Evolutionary conservation across 2,797 vertebrate genomes (phyloP).

Genomic region (Simalia tracyae): DNA sequence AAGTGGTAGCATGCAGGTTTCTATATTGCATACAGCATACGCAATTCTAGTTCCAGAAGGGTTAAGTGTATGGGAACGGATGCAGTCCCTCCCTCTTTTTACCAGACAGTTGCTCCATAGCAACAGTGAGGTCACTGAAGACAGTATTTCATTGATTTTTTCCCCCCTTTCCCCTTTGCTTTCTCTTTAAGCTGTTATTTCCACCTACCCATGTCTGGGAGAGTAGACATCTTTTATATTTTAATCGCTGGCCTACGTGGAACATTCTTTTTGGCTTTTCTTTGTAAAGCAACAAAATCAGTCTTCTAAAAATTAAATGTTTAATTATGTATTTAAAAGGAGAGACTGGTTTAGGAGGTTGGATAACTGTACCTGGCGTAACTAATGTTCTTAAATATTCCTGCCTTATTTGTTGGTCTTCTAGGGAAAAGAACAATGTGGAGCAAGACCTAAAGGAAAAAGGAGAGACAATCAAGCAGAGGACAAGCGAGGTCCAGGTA

Average conservation of each 20-base stretch:
- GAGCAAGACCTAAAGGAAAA: slow-evolving; percentile 96
- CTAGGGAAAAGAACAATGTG: slow-evolving; percentile 93
- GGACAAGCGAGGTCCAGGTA: slow-evolving; percentile 92
- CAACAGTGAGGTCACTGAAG: slow-evolving; percentile 83
- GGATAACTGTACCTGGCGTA: slow-evolving; percentile 82
- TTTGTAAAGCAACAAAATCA: slow-evolving; percentile 68
- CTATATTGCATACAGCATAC: neutral
- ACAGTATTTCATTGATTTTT: slow-evolving; percentile 79
- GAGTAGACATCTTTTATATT: slow-evolving; percentile 69
- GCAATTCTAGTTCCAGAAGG: slow-evolving; percentile 53
- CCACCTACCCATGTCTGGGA: slow-evolving; percentile 72
- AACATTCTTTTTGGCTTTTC: slow-evolving; percentile 51
- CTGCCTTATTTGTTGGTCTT: slow-evolving; percentile 91
- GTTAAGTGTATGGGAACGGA: slow-evolving; percentile 75
- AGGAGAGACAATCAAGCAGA: slow-evolving; percentile 89
- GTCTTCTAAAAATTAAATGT: slow-evolving; percentile 68
- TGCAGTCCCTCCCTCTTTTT: slow-evolving; percentile 76
- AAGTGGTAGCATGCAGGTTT: neutral
- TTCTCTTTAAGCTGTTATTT: slow-evolving; percentile 77
- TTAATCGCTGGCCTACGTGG: slow-evolving; percentile 63
- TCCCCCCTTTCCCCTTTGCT: slow-evolving; percentile 62
- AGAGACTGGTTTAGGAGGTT: slow-evolving; percentile 78
- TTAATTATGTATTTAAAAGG: slow-evolving; percentile 80
- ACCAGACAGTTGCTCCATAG: slow-evolving; percentile 80
- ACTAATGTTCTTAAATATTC: slow-evolving; percentile 87